Percentiles rank a stretch among this genome's conserved stretches.
These are phyloP conservation scores for Hemicentrotus pulcherrimus DNA, from an alignment of 35 echinoderm and acorn worm species.

Conservation along the genomic window DNA sequence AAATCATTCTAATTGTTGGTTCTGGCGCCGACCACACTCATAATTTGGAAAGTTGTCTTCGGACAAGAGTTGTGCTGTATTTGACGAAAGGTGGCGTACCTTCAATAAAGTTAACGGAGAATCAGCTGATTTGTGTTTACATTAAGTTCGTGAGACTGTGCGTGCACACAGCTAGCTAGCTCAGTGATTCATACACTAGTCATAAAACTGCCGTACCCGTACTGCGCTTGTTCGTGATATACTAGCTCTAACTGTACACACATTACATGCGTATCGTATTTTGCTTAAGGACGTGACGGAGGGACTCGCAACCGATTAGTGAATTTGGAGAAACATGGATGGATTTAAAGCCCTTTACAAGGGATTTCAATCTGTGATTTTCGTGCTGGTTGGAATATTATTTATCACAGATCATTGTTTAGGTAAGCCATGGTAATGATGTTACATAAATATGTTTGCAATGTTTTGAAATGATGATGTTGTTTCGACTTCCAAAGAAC, in stretches of 20 bases:
- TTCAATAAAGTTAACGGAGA: neutral
- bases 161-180: too few relatives aligned
- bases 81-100: neutral
- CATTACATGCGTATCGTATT: neutral
- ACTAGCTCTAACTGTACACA: neutral
- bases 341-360: neutral
- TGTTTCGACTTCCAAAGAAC: neutral
- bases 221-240: neutral
- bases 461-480: neutral
- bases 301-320: neutral
- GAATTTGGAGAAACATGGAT: neutral
- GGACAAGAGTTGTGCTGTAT: neutral
- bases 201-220: neutral
- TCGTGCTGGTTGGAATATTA: neutral
- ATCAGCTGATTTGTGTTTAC: conserved; percentile 12
- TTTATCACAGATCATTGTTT: neutral
- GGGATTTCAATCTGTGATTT: neutral
- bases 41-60: neutral
- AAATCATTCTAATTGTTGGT: neutral
- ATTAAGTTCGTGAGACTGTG: neutral
- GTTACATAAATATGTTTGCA: neutral
- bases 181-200: too few relatives aligned
- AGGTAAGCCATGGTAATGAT: neutral
- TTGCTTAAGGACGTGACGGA: neutral
- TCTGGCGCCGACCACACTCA: neutral